Evolutionary conservation across 2,888 invertebrate genomes (phyloP).

Genomic region (Dicranocentrus wangi): DNA sequence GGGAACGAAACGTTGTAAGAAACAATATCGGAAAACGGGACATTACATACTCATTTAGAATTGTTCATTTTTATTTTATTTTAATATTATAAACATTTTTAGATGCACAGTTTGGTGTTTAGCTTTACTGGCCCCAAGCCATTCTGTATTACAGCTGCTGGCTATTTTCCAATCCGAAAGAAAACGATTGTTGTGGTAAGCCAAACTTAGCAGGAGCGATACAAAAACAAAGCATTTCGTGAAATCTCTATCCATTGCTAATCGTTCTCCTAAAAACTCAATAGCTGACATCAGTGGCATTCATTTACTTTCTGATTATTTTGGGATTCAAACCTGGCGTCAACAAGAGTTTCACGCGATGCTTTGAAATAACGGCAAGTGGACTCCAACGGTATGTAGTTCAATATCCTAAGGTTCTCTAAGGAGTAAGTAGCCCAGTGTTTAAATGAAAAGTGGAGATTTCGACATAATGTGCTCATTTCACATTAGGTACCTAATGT

Average conservation of each 20-base stretch:
- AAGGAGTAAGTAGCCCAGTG: no score
- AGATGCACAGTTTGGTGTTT: conserved; percentile 49
- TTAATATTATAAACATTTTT: no score
- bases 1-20: conserved; percentile 28
- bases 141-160: conserved; percentile 39
- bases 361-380: background rate
- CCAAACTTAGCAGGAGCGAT: background rate
- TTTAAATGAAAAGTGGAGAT: no score
- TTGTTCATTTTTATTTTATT: background rate
- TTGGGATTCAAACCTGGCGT: conserved; percentile 34
- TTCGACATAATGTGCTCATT: no score
- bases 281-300: conserved; percentile 22
- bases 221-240: conserved; percentile 5
- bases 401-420: conserved; percentile 27
- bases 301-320: conserved; percentile 44
- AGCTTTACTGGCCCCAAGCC: conserved; percentile 47
- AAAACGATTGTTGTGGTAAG: conserved; percentile 39
- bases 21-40: no score
- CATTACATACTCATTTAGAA: background rate
- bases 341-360: background rate
- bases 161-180: conserved; percentile 41
- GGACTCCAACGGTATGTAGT: background rate
- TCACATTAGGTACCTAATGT: no score
- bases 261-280: no score
- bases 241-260: background rate